Evolutionary conservation across 2,113 vertebrate species (phyloP), one percentile per base, ranked within the genome.

Genomic region (Sturnus vulgaris): DNA sequence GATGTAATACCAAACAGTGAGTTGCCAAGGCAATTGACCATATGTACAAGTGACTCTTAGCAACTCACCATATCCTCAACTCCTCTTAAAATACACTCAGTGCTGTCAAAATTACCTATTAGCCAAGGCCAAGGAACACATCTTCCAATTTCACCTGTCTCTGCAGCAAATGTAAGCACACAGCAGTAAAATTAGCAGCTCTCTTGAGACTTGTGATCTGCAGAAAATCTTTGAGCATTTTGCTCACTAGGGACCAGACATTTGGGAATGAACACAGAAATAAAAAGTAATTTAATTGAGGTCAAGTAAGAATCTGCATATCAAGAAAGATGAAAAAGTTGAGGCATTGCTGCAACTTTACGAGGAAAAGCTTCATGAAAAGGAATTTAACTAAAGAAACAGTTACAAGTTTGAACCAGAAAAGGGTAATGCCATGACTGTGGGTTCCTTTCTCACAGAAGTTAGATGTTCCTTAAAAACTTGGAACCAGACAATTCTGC

Each of bases 11-110:
- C 40, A 2, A 2, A 59, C 23, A 63, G 31, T 17, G 63, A 72
- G 24, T 44, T 73, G 44, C 39, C 52, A 47, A 46, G 69, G 65
- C 68, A 89, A 75, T n/a, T 63, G 30, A 40, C 35, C 71, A 35
- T 2, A 20, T 1, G 2, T 3, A 0, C 12, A 70, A 78, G 8
- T 53, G 20, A 71, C 39, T 57, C 37, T 19, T 2, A 56, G n/a
- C 9, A 61, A 68, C 35, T 73, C 24, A 64, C 3, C 24, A 27
- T 5, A 55, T 20, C 44, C 49, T 56, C 37, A 49, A 27, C 10
- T 50, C 20, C 9, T 82, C 73, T 56, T 33, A 42, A 92, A 89
- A 84, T 30, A 47, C 7, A 68, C 5, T 55, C 66, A 68, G 4
- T 52, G 30, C 11, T 79, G 52, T 71, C 35, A 73, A 86, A 85